Base-by-base conservation (phyloP, 2,113 vertebrate species). In the Leptobrachium ailaonicum region DNA sequence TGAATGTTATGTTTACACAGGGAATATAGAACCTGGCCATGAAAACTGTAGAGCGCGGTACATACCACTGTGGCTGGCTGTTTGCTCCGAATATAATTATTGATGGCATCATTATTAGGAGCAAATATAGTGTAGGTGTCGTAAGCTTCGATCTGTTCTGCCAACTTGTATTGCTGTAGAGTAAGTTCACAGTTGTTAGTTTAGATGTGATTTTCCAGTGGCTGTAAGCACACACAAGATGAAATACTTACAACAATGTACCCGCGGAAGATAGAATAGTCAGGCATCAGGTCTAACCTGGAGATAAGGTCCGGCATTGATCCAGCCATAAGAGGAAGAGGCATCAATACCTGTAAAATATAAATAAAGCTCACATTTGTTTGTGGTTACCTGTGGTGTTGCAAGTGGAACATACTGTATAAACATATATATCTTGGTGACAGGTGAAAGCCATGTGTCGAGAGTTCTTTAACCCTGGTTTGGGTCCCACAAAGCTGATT, bases 61-160 rank as follows among this genome's bases (percentile, higher is more conserved):
- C 91, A 0, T 93, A 98, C 97, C 90, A 99, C 83, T 40, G 87
- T 56, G 0, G 83, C 12, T 6, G 84, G 45, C 4, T 89, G 87
- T 74, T 89, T 96, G 67, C 88, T 88, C 66, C 79, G 90, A 4
- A 96, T 87, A 78, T 93, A 97, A 47, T 75, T 88, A 20, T 83
- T 87, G 72, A 99, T 86, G 73, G 96, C 97, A 0, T 85, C 67
- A 0, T 99, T 91, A 50, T 83, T 91, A 0, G 96, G 97, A 13
- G 94, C 94, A 79, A 99, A 99, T 71, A 98, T 76, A 0, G 97
- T 98, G 82, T 96, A 98, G 0, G 88, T 66, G 0, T 85, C 80
- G 0, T 88, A 88, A 0, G 83, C 87, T 84, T 96, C 94, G 3
- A 99, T 93, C 53, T 88, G 83, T 0, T 80, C 78, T 0, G 90